These are phyloP conservation scores for Sciurus vulgaris DNA, from an alignment of 2,797 vertebrate species.

Conservation along the genomic window DNA sequence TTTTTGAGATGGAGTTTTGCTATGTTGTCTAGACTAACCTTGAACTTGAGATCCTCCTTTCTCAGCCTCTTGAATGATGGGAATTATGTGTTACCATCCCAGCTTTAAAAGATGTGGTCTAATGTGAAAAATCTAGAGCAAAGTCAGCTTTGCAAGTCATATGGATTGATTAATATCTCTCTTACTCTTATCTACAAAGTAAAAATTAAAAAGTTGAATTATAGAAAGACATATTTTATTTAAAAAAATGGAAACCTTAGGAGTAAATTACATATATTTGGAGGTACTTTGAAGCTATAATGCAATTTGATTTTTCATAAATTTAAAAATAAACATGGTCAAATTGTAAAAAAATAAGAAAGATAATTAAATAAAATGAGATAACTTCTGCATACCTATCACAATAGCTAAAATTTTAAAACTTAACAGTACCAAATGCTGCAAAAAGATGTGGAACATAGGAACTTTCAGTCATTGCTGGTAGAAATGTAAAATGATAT, in stretches of 20 bases:
- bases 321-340: neutral
- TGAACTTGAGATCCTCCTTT: no score
- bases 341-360: no score
- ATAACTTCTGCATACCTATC: no score
- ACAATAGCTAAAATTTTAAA: no score
- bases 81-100: no score
- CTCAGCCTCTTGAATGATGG: no score
- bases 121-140: neutral
- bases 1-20: neutral
- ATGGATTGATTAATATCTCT: neutral
- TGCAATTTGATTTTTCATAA: neutral
- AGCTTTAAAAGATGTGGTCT: neutral
- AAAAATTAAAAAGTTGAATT: neutral
- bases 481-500: no score
- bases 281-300: neutral
- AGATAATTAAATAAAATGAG: no score
- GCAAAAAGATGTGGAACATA: no score
- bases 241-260: neutral
- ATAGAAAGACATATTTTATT: neutral
- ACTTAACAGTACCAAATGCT: no score
- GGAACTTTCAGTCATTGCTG: no score
- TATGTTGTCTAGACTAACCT: no score
- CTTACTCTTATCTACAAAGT: neutral
- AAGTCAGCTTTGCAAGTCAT: neutral
- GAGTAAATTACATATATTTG: neutral